Evolutionary conservation across 2,797 vertebrate species (phyloP), one percentile per base, ranked within the genome.

Genomic region (Sebastes diaconus): DNA sequence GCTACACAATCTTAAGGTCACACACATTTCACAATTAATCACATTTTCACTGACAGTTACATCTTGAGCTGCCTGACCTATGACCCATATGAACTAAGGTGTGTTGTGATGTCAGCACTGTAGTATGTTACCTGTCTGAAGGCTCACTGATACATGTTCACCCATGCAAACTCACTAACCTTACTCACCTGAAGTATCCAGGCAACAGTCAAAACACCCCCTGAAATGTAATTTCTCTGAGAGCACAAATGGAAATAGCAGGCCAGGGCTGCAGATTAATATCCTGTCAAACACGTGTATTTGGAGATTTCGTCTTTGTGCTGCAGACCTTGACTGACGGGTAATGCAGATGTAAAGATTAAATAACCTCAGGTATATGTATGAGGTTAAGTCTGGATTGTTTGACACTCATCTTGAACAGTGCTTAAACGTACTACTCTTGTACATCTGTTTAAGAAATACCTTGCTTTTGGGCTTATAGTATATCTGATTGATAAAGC

Each of bases 161-260:
- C 55, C 58, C 73, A 20, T 39, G 46, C 24, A 20, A 46, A 74
- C 72, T 61, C 77, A 61, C 18, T 52, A 74, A 83, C 65, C 59
- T 36, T 4, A 57, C 67, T 72, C 79, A 85, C 79, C 89, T 87
- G 69, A 46, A 1, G 83, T 91, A 88, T 81, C 93, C 75, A 59
- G 69, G 90, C 88, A 94, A 94, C 91, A 39, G 82, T 76, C 80
- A 87, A 87, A 92, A 91, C 85, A 92, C 63, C 76, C 68, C 75
- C 69, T 24, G 68, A 65, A 68, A 74, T 59, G 66, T 60, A 4
- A 14, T 74, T 80, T 81, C 55, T 76, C 70, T 68, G 39, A 70
- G 81, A 83, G 75, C 68, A 70, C 55, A 81, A 84, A 85, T 91
- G 85, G 79, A 86, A 86, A 78, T 18, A 78, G 59, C 87, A 88